Percentiles rank a stretch among this genome's conserved stretches.
phyloP scores from a whole-genome alignment of 2,888 invertebrate genomes.

The Cordilura impudica region DNA sequence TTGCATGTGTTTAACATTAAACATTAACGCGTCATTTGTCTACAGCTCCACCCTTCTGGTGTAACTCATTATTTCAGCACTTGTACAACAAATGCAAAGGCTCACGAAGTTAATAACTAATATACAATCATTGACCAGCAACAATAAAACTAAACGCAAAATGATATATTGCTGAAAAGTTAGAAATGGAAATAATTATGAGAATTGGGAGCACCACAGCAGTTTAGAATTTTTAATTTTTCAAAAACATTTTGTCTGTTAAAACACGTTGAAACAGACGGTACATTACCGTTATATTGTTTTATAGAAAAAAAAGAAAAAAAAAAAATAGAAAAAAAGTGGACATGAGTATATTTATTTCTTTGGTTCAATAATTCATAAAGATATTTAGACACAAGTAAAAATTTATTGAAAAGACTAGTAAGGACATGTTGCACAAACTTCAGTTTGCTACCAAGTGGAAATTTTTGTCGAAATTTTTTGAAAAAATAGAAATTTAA shows the following conservation, averaged over 20 bases:
- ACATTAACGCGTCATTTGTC: slow-evolving; percentile 60
- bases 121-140: not conserved
- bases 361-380: slow-evolving; percentile 48
- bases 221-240: slow-evolving; percentile 45
- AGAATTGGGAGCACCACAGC: not conserved
- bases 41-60: slow-evolving; percentile 59
- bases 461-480: no score
- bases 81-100: slow-evolving; percentile 55
- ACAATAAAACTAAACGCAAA: slow-evolving; percentile 24
- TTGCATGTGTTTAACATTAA: slow-evolving; percentile 58
- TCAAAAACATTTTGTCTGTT: slow-evolving; percentile 26
- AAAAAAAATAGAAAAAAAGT: slow-evolving; percentile 12
- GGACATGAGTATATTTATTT: slow-evolving; percentile 31
- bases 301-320: not conserved
- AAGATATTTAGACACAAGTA: slow-evolving; percentile 16
- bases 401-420: no score
- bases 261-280: slow-evolving; percentile 25
- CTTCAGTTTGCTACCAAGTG: no score
- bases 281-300: not conserved
- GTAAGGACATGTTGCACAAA: no score
- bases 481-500: no score
- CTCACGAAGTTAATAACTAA: slow-evolving; percentile 18
- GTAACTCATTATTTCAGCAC: slow-evolving; percentile 62
- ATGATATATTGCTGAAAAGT: slow-evolving; percentile 31
- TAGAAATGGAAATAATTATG: slow-evolving; percentile 3